These are phyloP conservation scores for Melinaea menophilus DNA, from an alignment of 2,888 invertebrate species.

Conservation along the genomic window DNA sequence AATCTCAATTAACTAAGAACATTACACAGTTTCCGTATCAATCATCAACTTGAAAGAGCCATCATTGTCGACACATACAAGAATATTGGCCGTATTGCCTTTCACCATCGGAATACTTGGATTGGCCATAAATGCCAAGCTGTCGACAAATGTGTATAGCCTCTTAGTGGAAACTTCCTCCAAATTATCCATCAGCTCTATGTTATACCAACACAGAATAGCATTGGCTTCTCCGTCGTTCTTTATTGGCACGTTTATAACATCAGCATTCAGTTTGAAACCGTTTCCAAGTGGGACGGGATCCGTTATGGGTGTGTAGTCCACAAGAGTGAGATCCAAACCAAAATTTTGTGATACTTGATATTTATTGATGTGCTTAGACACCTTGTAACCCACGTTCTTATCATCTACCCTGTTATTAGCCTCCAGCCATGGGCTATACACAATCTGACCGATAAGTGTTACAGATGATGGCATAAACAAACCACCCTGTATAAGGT, in stretches of 20 bases:
- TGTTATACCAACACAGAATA: slow-evolving; percentile 76
- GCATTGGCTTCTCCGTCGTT: slow-evolving; percentile 67
- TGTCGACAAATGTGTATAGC: slow-evolving; percentile 64
- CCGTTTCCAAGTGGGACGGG: slow-evolving; percentile 47
- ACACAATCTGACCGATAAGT: slow-evolving; percentile 77
- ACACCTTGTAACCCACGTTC: slow-evolving; percentile 77
- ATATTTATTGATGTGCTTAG: slow-evolving; percentile 77
- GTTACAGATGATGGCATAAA: slow-evolving; percentile 74
- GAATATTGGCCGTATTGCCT: slow-evolving; percentile 50
- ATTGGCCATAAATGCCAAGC: slow-evolving; percentile 66
- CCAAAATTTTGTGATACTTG: slow-evolving; percentile 78
- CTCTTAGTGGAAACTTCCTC: slow-evolving; percentile 63
- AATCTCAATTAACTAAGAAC: not conserved
- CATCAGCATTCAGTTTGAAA: slow-evolving; percentile 34
- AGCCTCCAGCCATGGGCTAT: slow-evolving; percentile 77
- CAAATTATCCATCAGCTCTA: slow-evolving; percentile 60
- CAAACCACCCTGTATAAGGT: slow-evolving; percentile 64
- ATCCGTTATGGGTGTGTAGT: slow-evolving; percentile 60
- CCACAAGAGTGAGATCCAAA: slow-evolving; percentile 63
- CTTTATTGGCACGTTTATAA: slow-evolving; percentile 47
- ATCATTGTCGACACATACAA: slow-evolving; percentile 51
- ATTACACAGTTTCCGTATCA: slow-evolving; percentile 37
- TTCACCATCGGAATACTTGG: slow-evolving; percentile 45
- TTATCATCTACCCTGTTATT: slow-evolving; percentile 77
- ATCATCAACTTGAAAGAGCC: slow-evolving; percentile 55